Evolutionary conservation across 2,113 vertebrate genomes (phyloP).

Genomic region (Brevimyrus niger): DNA sequence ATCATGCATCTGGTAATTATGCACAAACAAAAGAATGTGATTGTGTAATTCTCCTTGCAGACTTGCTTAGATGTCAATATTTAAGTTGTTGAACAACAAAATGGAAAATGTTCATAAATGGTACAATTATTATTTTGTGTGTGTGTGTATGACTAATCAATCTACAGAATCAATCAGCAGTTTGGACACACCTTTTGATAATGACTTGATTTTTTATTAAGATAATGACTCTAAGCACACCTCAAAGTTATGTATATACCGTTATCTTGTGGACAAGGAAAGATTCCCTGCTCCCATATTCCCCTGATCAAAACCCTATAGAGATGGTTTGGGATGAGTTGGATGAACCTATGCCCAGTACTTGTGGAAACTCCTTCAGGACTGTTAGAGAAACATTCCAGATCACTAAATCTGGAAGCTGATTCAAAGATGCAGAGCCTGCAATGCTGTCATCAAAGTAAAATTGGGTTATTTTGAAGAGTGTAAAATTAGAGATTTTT

Average conservation of each 20-base stretch:
- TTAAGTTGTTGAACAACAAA: background rate
- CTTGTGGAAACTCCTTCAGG: background rate
- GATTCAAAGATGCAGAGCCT: background rate
- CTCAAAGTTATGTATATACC: background rate
- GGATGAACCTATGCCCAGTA: background rate
- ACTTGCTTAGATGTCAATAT: background rate
- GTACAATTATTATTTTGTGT: background rate
- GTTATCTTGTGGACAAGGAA: no score
- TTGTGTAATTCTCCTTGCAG: background rate
- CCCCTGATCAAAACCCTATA: background rate
- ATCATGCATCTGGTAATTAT: background rate
- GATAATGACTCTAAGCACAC: no score
- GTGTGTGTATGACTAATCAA: background rate
- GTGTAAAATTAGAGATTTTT: background rate
- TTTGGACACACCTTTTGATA: background rate
- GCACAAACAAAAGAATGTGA: background rate
- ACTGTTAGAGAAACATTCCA: background rate
- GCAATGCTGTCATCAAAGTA: background rate
- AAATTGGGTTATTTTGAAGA: background rate
- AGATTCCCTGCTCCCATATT: background rate
- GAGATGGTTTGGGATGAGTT: background rate
- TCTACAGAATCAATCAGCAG: background rate
- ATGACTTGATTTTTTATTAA: background rate
- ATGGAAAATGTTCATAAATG: background rate
- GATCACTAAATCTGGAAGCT: background rate